Base-by-base conservation (phyloP, 2,888 invertebrate species). In the Yponomeuta plumbellus region DNA sequence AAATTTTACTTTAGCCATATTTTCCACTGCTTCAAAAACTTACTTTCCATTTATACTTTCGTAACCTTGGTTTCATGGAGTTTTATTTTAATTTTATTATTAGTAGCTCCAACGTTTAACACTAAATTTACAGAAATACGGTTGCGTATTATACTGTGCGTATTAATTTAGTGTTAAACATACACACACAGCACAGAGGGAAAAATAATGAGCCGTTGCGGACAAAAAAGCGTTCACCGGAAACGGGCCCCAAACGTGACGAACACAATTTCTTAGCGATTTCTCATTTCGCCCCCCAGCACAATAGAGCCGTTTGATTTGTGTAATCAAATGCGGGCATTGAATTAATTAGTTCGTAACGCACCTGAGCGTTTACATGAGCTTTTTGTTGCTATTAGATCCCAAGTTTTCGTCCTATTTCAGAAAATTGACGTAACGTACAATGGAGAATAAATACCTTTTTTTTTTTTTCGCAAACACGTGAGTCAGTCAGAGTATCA, bases 271-370 rank as follows among this genome's bases (percentile, higher is more conserved):
- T 89, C 89, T 90, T 91, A 84, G 86, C 85, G 86, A 90, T 90
- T 90, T 87, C 89, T 90, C 90, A 89, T 88, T 88, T 79, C 83
- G 83, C 86, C 89, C 90, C 85, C 17, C 73, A 78, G 74, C 77
- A 85, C 82, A 83, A 83, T 77, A 5, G 17, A 79, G 85, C 84
- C 84, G 85, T 90, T 90, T 89, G 91, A 90, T 91, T 90, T 88
- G 89, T 86, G 86, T 89, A 91, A 89, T 90, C 89, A 91, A 90
- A 91, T 89, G 89, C 86, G 90, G 88, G 88, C 87, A 84, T 88
- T 86, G 79, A 88, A 88, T 88, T 91, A 91, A 91, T 90, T 89
- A 89, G 87, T 89, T 89, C 73, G 89, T 86, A 88, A 86, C 84
- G 88, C 91, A 90, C 91, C 91, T 91, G 91, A 91, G 89, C 88